Conservation (phyloP, 2,113 vertebrate species). For the Eulemur rufifrons region DNA sequence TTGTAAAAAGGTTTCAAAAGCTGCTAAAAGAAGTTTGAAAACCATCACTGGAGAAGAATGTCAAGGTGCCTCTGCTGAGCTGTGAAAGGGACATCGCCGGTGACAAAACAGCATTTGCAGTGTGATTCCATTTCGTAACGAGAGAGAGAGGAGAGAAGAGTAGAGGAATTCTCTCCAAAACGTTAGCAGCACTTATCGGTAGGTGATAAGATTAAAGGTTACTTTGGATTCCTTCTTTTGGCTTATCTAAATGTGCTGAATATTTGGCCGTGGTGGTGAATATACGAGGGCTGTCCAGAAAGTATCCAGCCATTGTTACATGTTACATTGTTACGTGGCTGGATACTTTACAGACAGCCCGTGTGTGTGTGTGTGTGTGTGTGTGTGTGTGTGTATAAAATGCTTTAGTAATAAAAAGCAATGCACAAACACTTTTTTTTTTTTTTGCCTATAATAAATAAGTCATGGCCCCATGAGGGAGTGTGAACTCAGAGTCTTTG, state of each 20-base stretch:
- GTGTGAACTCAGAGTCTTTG: constrained; percentile 31
- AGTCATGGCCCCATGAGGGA: background rate
- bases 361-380: no score
- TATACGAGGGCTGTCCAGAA: background rate
- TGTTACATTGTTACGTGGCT: no score
- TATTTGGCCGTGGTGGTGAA: background rate
- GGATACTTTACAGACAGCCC: no score
- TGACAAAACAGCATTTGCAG: background rate
- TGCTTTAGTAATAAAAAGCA: constrained; percentile 13
- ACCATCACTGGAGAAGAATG: background rate
- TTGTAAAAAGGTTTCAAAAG: background rate
- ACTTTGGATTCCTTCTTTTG: constrained; percentile 5
- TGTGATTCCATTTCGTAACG: background rate
- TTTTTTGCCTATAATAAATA: background rate
- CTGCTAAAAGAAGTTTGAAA: background rate
- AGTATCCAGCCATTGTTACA: background rate
- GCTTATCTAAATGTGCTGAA: background rate
- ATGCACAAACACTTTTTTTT: background rate
- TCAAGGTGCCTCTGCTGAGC: background rate
- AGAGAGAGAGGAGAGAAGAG: background rate
- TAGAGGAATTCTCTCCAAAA: background rate
- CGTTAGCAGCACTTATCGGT: background rate
- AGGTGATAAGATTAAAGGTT: background rate
- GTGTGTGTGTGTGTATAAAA: no score
- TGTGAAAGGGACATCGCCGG: background rate